These are phyloP conservation scores for Aphelinus certus DNA, from an alignment of 1,140 invertebrate species.

Conservation along the genomic window DNA sequence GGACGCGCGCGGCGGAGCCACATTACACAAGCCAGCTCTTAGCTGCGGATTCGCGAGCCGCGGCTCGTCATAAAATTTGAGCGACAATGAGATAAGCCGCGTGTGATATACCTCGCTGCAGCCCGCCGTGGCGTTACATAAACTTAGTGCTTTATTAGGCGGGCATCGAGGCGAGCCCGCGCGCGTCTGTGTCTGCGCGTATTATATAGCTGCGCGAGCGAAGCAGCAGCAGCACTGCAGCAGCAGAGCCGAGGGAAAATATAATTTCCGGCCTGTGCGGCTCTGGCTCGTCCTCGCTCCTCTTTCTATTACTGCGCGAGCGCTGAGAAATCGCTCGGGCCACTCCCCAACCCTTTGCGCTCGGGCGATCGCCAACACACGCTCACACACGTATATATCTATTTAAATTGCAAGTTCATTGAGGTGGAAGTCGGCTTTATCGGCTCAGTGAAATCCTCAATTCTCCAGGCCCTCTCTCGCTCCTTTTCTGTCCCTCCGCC, in stretches of 20 bases:
- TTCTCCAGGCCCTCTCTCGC: constrained; percentile 35
- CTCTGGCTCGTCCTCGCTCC: constrained; percentile 43
- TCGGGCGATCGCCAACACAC: constrained; percentile 1
- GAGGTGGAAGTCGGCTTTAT: constrained; percentile 51
- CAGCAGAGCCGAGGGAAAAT: constrained; percentile 49
- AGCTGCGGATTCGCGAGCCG: too few relatives aligned
- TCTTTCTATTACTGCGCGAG: constrained; percentile 50
- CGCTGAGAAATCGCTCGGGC: constrained; percentile 38
- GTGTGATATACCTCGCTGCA: background rate
- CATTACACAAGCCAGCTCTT: too few relatives aligned
- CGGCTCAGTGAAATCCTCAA: constrained; percentile 55
- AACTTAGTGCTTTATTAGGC: constrained; percentile 46
- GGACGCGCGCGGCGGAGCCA: too few relatives aligned
- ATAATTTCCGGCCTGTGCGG: constrained; percentile 53
- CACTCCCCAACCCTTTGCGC: constrained; percentile 3
- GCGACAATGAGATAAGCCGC: constrained; percentile 40
- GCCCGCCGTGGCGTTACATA: constrained; percentile 40
- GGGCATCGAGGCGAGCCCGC: constrained; percentile 7
- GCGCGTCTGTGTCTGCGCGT: background rate
- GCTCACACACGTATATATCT: constrained; percentile 41
- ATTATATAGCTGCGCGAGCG: too few relatives aligned
- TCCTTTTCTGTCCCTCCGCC: background rate
- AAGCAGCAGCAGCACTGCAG: background rate
- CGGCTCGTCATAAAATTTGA: constrained; percentile 13
- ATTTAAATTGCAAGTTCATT: constrained; percentile 53